phyloP scores from a whole-genome alignment of 1,140 invertebrate species.

The Drosophila quadrilineata region DNA sequence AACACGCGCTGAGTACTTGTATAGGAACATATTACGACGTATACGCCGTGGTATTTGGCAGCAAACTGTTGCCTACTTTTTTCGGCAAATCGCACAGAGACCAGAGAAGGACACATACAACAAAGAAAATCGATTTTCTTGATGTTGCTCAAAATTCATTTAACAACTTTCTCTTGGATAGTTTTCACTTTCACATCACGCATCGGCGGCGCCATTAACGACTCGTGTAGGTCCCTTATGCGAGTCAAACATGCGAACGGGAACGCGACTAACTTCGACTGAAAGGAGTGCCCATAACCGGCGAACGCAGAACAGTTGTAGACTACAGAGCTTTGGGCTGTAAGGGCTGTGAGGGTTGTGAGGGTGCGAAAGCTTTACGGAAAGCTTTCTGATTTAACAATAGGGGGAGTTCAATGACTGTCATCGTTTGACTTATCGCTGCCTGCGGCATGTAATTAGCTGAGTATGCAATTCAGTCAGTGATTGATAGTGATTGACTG shows the following conservation, averaged over 20 bases:
- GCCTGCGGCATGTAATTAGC: not conserved
- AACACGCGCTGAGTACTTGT: conserved; percentile 54
- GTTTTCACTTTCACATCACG: conserved; percentile 9
- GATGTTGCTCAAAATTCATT: not conserved
- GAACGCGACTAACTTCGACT: conserved; percentile 65
- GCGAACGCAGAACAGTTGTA: conserved; percentile 6
- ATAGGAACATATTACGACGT: conserved; percentile 67
- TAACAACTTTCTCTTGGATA: conserved; percentile 27
- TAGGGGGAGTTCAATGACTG: conserved; percentile 20
- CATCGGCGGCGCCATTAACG: conserved; percentile 45
- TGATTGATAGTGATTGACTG: not conserved
- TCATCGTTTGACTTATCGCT: too few relatives aligned
- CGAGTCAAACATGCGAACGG: conserved; percentile 69
- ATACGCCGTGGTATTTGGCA: conserved; percentile 33
- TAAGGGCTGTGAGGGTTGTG: not conserved
- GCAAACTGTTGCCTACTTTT: conserved; percentile 49
- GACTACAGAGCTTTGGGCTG: conserved; percentile 1
- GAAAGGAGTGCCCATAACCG: conserved; percentile 56
- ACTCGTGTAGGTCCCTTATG: conserved; percentile 37
- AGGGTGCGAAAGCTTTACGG: not conserved
- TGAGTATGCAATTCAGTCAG: not conserved
- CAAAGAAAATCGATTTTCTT: conserved; percentile 49
- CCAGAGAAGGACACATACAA: conserved; percentile 6
- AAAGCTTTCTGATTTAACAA: conserved; percentile 23
- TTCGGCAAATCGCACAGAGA: too few relatives aligned